phyloP scores from a whole-genome alignment of 1,140 invertebrate species.

The Philotrypesis tridentata region DNA sequence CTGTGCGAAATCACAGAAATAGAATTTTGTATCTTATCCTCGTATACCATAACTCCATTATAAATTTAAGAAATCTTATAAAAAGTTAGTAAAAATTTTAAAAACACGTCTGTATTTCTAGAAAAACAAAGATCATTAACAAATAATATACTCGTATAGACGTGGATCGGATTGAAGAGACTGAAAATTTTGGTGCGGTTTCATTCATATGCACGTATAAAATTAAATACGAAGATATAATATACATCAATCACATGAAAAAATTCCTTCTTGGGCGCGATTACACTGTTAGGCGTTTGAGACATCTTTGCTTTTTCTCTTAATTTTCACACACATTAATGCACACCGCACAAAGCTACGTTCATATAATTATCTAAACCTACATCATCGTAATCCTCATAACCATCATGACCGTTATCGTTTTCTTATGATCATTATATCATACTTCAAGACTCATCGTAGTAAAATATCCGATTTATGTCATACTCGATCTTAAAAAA shows the following conservation, averaged over 20 bases:
- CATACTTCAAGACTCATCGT: slow-evolving; percentile 46
- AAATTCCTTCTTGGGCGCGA: slow-evolving; percentile 34
- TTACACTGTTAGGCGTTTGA: slow-evolving; percentile 28
- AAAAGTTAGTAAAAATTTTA: background rate
- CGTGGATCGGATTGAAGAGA: slow-evolving; percentile 31
- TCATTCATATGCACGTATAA: slow-evolving; percentile 6
- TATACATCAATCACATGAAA: background rate
- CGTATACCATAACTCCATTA: background rate
- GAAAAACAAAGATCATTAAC: background rate
- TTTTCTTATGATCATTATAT: background rate
- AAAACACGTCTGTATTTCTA: slow-evolving; percentile 5
- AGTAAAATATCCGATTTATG: slow-evolving; percentile 69
- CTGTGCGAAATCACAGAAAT: slow-evolving; percentile 25
- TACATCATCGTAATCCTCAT: slow-evolving; percentile 18
- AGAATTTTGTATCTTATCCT: background rate
- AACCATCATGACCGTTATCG: background rate
- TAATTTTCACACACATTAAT: slow-evolving; percentile 40
- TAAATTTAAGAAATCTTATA: slow-evolving; percentile 14
- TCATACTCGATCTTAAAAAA: slow-evolving; percentile 38
- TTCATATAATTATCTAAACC: slow-evolving; percentile 22
- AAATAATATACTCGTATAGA: background rate
- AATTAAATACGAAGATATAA: background rate
- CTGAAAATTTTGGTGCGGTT: background rate
- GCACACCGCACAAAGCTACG: slow-evolving; percentile 37
- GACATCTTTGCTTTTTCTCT: slow-evolving; percentile 17